phyloP scores from a whole-genome alignment of 2,797 vertebrate species.

The Pempheris klunzingeri region DNA sequence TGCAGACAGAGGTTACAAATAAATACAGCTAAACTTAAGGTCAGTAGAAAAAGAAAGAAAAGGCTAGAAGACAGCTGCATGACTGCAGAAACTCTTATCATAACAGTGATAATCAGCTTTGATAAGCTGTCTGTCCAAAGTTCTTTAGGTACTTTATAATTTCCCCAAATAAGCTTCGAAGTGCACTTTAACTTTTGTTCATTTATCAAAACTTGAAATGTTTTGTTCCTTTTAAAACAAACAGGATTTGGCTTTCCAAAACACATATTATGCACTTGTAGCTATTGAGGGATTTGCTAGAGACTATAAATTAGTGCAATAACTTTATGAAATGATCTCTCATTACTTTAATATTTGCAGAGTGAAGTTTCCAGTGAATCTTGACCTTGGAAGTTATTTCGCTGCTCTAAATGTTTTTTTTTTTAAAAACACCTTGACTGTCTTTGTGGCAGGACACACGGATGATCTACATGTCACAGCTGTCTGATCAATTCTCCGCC shows the following conservation, averaged over 20 bases:
- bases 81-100: neutral
- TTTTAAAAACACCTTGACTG: neutral
- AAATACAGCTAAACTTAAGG: neutral
- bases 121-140: neutral
- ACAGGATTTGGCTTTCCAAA: neutral
- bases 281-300: neutral
- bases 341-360: neutral
- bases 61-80: neutral
- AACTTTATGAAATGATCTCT: neutral
- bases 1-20: too few species aligned
- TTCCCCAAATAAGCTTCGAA: neutral
- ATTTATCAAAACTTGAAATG: neutral
- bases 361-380: conserved; percentile 1
- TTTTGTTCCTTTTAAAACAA: neutral
- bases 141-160: neutral
- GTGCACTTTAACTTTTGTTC: neutral
- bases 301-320: neutral
- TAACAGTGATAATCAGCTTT: conserved; percentile 7
- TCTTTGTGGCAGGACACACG: neutral
- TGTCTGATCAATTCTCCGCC: neutral
- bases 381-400: neutral
- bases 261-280: neutral
- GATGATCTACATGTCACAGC: neutral
- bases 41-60: too few species aligned
- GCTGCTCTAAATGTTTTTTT: neutral